Evolutionary conservation across 2,888 invertebrate genomes (phyloP), one percentile per base, ranked within the genome.

Genomic region (Torymus texanus): DNA sequence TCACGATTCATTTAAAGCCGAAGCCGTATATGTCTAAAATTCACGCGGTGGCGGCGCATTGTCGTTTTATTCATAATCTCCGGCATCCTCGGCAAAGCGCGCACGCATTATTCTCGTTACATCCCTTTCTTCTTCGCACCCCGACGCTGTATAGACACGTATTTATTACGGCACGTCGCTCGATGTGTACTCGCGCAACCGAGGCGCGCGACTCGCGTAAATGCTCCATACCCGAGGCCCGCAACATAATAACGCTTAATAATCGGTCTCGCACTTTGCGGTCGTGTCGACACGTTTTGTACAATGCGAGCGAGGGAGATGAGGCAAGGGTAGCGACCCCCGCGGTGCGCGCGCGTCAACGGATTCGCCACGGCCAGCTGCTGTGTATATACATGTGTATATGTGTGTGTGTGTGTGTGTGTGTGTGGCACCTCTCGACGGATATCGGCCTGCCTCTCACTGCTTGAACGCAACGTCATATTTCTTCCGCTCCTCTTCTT

Each of bases 341-440:
- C 82, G 80, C 83, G 58, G 63, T 21, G 67, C 58, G 83, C 29
- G 29, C 29, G 79, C 71, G 81, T 78, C 83, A 86, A 84, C 82
- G 83, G 84, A 90, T 90, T 90, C 86, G 90, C 85, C 81, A 89
- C 88, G 90, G 89, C 85, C 90, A 90, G 90, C 90, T 90, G 90
- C 82, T 29, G 29, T 29, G 29, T 29, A 5, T 29, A 29, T 29
- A 29, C 29, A 29, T 29, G 29, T 29, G 5, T 24, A 3, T 24
- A n/a, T n/a, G n/a, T n/a, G n/a, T n/a, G n/a, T n/a, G n/a, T n/a
- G n/a, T n/a, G n/a, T n/a, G 5, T 29, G 5, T 5, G 29, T 29
- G 29, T 29, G 29, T 29, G 84, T 80, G 82, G 81, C 81, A 82
- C 80, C 82, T 75, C 41, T 68, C 55, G 29, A 29, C 29, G 29